A percentile compares a stretch with the other conserved stretches of the same genome.
Conservation (phyloP, 2,113 vertebrate species). For the Peucedramus taeniatus region DNA sequence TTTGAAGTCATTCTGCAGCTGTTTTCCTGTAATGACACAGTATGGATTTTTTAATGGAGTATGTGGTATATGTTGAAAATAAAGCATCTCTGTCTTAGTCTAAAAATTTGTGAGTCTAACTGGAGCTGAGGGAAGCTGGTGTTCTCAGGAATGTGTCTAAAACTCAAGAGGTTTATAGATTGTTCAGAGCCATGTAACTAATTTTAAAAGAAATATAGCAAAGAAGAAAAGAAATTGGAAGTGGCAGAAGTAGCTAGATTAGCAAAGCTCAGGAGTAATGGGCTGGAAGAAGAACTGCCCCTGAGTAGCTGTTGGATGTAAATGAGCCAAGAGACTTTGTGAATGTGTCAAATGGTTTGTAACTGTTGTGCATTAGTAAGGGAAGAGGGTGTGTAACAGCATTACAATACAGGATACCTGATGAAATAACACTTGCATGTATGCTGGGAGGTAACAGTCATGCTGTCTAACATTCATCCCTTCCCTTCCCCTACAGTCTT, state of each 20-base stretch:
- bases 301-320: neutral
- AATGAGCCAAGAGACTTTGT: neutral
- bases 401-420: neutral
- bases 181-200: constrained; percentile 21
- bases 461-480: neutral
- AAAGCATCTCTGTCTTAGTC: constrained; percentile 15
- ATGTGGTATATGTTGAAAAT: neutral
- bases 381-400: neutral
- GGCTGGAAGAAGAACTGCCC: neutral
- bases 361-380: neutral
- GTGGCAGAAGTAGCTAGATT: neutral
- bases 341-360: neutral
- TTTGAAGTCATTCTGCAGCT: constrained; percentile 21
- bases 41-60: constrained; percentile 27
- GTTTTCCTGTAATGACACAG: neutral
- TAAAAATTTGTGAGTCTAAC: neutral
- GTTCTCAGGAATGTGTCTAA: constrained; percentile 13
- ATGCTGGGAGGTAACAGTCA: neutral
- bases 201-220: constrained; percentile 10
- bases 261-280: constrained; percentile 1
- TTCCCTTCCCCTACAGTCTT: neutral
- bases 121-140: constrained; percentile 1
- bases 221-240: constrained; percentile 28
- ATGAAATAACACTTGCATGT: neutral
- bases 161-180: constrained; percentile 33